Base-by-base conservation (phyloP, 2,888 invertebrate genomes). In the Acanthosepion esculentum region DNA sequence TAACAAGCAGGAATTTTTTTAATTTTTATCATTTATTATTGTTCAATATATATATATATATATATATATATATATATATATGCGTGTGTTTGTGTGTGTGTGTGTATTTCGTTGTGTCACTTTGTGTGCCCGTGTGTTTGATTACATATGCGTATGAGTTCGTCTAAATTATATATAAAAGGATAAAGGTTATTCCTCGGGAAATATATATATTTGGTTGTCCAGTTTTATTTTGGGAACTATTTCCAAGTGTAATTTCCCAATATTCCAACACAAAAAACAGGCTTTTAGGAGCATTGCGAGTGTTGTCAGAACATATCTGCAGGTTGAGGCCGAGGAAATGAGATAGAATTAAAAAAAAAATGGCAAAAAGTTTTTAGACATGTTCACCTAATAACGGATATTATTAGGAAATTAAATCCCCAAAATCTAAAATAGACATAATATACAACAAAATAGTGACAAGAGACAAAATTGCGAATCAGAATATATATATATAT, bases 171-270 rank as follows among this genome's bases (percentile, higher is more conserved):
- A 78, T 8, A 33, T 78, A 33, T 78, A 18, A 0, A n/a, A 78
- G n/a, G 78, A 33, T 78, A 78, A 64, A 78, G 4, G 78, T 33
- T 78, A 78, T 78, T 78, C 33, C 15, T 23, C n/a, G n/a, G 18
- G 78, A 78, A 78, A 78, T 78, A 78, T 78, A 78, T n/a, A n/a
- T 78, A 78, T 78, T 78, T 78, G 78, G n/a, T n/a, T 78, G 78
- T 78, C 78, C 78, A 78, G 78, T 33, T n/a, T n/a, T 78, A 78
- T 33, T 78, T 33, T n/a, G 78, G 78, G n/a, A 78, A 78, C n/a
- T 78, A 78, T 78, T 78, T 33, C 15, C n/a, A 33, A 78, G n/a
- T 78, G 78, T 78, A 78, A 78, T 78, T 78, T 78, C 78, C 78
- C 78, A 33, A 78, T n/a, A 78, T 33, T n/a, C 33, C 1, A 78